Conservation (phyloP, 2,888 invertebrate genomes). For the Tiliacea citrago region DNA sequence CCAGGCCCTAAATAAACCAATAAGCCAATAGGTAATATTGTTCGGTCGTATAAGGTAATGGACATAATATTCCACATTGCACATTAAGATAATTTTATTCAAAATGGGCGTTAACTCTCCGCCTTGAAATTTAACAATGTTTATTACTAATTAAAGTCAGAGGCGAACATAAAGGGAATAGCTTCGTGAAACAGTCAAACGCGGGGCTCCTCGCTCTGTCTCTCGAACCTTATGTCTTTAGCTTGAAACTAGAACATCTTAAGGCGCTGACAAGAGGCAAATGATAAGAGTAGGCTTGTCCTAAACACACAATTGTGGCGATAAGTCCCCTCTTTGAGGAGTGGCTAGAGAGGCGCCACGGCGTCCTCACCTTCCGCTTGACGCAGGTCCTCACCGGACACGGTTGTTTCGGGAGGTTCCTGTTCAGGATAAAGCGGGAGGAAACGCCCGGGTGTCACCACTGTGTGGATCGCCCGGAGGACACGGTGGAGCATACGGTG, state of each 20-base stretch:
- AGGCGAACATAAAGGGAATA: slow-evolving; percentile 46
- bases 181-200: slow-evolving; percentile 43
- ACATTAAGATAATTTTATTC: slow-evolving; percentile 66
- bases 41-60: slow-evolving; percentile 33
- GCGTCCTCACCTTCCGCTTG: no score
- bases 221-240: slow-evolving; percentile 4
- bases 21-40: slow-evolving; percentile 3
- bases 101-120: slow-evolving; percentile 58
- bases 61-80: slow-evolving; percentile 39
- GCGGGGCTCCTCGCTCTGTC: neutral
- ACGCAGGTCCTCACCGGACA: no score
- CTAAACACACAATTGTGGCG: no score
- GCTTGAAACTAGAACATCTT: neutral
- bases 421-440: no score
- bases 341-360: no score
- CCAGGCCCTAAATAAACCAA: neutral
- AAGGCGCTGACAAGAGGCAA: no score
- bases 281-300: no score
- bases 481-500: no score
- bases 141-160: slow-evolving; percentile 62
- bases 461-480: no score
- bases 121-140: slow-evolving; percentile 56
- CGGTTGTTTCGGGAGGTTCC: no score
- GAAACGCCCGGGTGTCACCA: no score
- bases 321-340: no score